Percentiles rank a stretch among this genome's conserved stretches.
Evolutionary conservation across 2,797 vertebrate genomes (phyloP).

Genomic region (Mormyrops boulengeri): DNA sequence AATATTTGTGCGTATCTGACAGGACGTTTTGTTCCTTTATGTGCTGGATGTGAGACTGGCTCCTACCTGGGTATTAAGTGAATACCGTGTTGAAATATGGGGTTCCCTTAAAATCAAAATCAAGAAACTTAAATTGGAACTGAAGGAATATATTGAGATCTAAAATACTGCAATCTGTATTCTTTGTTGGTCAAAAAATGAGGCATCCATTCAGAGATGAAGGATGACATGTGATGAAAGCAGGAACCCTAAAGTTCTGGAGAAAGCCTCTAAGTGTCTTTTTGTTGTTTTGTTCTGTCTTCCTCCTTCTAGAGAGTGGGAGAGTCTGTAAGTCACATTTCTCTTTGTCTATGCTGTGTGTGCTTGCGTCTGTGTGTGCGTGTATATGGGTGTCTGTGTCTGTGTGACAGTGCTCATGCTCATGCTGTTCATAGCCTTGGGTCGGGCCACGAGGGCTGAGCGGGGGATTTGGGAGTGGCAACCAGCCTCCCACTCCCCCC

Average conservation of each 20-base stretch:
- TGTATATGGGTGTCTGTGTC: neutral
- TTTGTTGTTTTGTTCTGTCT: slow-evolving; percentile 75
- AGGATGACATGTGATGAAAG: slow-evolving; percentile 18
- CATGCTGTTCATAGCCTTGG: slow-evolving; percentile 13
- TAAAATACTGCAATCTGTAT: neutral
- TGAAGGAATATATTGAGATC: neutral
- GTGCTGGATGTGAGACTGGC: neutral
- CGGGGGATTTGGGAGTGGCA: neutral
- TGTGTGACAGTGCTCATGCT: neutral
- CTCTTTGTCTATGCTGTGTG: slow-evolving; percentile 51
- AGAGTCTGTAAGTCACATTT: slow-evolving; percentile 88
- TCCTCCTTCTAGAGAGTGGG: slow-evolving; percentile 88
- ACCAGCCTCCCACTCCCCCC: neutral
- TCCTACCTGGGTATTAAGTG: neutral
- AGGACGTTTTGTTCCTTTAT: neutral
- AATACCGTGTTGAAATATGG: neutral
- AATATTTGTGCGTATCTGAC: neutral
- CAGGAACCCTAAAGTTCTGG: slow-evolving; percentile 13
- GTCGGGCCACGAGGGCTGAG: neutral
- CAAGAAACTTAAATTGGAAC: neutral
- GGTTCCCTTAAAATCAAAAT: neutral
- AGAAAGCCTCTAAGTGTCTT: slow-evolving; percentile 61
- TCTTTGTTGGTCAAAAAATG: neutral
- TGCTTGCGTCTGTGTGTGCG: slow-evolving; percentile 19
- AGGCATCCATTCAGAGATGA: neutral